Conservation (phyloP, 1,140 invertebrate species). For the Eriocheir sinensis region DNA sequence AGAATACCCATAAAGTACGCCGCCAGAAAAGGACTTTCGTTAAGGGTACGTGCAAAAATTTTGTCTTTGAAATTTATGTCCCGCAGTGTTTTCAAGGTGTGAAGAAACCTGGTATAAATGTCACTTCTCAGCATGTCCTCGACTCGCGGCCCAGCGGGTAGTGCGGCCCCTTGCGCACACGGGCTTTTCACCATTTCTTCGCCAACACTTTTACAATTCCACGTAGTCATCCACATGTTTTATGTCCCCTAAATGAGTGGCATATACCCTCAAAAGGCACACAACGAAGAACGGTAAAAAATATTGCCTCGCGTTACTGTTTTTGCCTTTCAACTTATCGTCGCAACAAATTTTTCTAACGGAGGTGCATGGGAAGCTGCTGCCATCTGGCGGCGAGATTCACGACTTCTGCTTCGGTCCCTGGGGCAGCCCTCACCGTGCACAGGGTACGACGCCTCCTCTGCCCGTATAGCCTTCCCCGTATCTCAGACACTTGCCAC, state of each 20-base stretch:
- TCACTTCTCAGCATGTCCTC: constrained; percentile 76
- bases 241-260: background rate
- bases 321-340: background rate
- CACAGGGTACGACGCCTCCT: background rate
- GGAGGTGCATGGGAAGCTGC: background rate
- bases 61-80: constrained; percentile 78
- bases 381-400: constrained; percentile 62
- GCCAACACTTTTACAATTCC: background rate
- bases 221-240: background rate
- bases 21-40: constrained; percentile 49
- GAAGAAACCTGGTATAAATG: constrained; percentile 77
- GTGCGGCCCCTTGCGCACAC: background rate
- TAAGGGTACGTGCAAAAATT: constrained; percentile 72
- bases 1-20: constrained; percentile 32
- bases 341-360: background rate
- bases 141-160: constrained; percentile 65
- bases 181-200: constrained; percentile 4
- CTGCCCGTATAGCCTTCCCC: background rate
- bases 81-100: constrained; percentile 77
- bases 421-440: background rate
- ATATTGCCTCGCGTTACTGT: background rate
- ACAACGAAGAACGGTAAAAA: background rate
- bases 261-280: background rate
- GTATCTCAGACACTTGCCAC: background rate
- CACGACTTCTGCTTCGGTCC: constrained; percentile 50